A percentile compares a stretch with the other conserved stretches of the same genome.
Evolutionary conservation across 2,797 vertebrate species (phyloP).

Genomic region (Sciurus carolinensis): DNA sequence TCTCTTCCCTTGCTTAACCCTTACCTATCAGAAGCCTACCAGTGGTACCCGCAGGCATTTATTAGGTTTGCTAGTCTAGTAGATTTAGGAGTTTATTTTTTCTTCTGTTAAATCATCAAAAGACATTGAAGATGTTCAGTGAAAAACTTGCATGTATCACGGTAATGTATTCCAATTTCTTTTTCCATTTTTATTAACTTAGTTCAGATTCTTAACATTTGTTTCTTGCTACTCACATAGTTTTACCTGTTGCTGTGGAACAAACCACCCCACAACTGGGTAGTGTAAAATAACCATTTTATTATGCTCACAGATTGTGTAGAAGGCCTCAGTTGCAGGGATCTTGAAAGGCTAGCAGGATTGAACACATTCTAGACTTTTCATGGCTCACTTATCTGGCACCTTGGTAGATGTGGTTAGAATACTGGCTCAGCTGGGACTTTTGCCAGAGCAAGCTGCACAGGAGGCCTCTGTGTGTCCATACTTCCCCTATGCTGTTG

Average conservation of each 20-base stretch:
- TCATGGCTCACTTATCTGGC: neutral
- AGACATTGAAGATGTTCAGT: conserved; percentile 38
- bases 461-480: neutral
- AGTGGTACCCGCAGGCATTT: neutral
- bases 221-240: neutral
- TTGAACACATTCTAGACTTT: neutral
- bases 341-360: neutral
- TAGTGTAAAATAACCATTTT: neutral
- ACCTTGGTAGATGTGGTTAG: neutral
- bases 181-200: conserved; percentile 12
- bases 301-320: neutral
- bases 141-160: neutral
- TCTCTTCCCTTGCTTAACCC: neutral
- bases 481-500: neutral
- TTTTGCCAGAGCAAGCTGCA: neutral
- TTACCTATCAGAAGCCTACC: neutral
- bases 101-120: conserved; percentile 2
- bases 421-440: neutral
- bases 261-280: neutral
- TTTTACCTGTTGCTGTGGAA: neutral
- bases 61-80: neutral
- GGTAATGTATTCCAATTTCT: conserved; percentile 51
- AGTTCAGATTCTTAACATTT: conserved; percentile 12
- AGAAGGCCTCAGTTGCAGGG: neutral
- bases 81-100: neutral